Conservation (phyloP, 2,888 invertebrate species). For the Drymonia ruficornis region DNA sequence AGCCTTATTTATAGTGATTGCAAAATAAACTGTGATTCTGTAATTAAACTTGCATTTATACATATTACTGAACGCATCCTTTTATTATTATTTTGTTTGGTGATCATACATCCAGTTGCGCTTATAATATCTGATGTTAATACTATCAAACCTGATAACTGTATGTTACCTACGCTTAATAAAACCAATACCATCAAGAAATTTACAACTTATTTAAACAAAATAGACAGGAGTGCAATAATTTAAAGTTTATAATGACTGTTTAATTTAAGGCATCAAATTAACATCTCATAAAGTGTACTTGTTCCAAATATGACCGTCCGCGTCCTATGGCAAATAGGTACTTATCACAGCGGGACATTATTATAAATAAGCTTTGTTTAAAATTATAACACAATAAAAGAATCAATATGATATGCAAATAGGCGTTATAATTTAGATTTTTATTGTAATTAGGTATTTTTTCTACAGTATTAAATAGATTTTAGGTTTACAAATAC, state of each 20-base stretch:
- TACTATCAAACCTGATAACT: too few relatives aligned
- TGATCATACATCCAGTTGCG: too few relatives aligned
- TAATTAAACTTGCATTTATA: too few relatives aligned
- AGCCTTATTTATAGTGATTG: too few relatives aligned
- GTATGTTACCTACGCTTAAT: neutral
- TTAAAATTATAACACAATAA: neutral
- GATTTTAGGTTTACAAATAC: neutral
- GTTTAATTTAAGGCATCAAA: slow-evolving; percentile 8
- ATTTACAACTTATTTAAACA: slow-evolving; percentile 18
- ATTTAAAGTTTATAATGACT: slow-evolving; percentile 12
- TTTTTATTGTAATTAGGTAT: neutral
- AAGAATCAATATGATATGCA: neutral
- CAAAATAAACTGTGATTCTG: too few relatives aligned
- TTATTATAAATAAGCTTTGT: slow-evolving; percentile 3
- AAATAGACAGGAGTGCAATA: slow-evolving; percentile 10
- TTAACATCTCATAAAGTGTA: slow-evolving; percentile 7
- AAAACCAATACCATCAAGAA: slow-evolving; percentile 9
- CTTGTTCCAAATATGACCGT: slow-evolving; percentile 1
- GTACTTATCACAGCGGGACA: slow-evolving; percentile 8
- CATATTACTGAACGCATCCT: too few relatives aligned
- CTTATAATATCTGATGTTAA: too few relatives aligned
- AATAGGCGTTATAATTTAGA: neutral
- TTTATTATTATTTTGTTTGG: neutral
- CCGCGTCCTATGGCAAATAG: neutral
- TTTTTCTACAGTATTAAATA: neutral